phyloP scores from a whole-genome alignment of 2,113 vertebrate species.

The Regulus satrapa region DNA sequence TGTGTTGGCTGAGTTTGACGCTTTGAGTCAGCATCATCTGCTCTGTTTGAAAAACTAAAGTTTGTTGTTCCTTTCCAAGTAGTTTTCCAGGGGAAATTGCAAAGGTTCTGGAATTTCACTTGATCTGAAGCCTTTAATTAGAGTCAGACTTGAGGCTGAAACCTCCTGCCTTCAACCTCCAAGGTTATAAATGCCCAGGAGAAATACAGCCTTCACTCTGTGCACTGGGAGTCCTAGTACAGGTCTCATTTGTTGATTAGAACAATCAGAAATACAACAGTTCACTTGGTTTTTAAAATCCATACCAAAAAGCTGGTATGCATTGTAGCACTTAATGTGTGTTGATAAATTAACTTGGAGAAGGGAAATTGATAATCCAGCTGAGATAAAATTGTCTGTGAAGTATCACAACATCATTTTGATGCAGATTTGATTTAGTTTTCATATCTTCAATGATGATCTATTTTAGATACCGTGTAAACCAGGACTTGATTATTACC shows the following conservation, averaged over 20 bases:
- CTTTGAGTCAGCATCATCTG: neutral
- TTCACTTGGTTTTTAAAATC: neutral
- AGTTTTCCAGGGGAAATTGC: neutral
- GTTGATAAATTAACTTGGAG: neutral
- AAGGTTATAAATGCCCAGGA: neutral
- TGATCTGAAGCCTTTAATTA: neutral
- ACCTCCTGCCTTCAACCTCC: neutral
- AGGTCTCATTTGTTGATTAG: neutral
- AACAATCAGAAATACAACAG: neutral
- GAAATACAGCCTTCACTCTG: neutral
- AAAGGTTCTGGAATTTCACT: neutral
- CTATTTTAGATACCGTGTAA: neutral
- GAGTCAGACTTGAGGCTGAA: neutral
- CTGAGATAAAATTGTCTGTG: neutral
- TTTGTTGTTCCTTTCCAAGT: neutral
- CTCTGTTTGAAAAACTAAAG: neutral
- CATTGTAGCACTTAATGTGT: neutral
- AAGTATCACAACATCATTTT: neutral
- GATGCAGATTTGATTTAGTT: neutral
- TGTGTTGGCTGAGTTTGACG: neutral
- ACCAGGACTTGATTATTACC: neutral
- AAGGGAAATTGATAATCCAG: neutral
- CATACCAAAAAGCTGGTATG: neutral
- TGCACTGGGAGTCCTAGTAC: neutral
- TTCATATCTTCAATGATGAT: neutral